Evolutionary conservation across 1,140 invertebrate species (phyloP).

Genomic region (Drosophila hydei): DNA sequence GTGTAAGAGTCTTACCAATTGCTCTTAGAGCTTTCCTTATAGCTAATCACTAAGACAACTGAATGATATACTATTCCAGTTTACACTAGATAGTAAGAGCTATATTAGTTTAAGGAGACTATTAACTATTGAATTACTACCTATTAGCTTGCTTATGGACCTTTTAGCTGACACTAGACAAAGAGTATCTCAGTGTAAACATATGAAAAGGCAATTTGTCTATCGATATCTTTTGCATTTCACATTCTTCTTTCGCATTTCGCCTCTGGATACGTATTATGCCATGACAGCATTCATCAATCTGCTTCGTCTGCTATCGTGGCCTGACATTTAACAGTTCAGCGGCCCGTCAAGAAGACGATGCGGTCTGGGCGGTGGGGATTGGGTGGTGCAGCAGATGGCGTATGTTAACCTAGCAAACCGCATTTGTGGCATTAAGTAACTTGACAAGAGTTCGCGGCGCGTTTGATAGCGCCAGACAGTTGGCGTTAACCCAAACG

Average conservation of each 20-base stretch:
- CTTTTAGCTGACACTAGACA: too few species aligned
- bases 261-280: conserved; percentile 36
- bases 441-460: conserved; percentile 61
- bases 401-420: conserved; percentile 37
- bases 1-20: too few species aligned
- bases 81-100: too few species aligned
- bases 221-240: conserved; percentile 10
- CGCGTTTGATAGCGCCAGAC: conserved; percentile 55
- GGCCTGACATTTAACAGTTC: conserved; percentile 60
- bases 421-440: conserved; percentile 62
- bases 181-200: conserved; percentile 21
- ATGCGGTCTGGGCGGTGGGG: background rate
- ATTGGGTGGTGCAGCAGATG: background rate
- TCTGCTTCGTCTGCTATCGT: conserved; percentile 44
- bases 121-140: too few species aligned
- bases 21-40: too few species aligned
- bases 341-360: conserved; percentile 46
- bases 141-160: too few species aligned
- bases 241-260: conserved; percentile 48
- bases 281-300: conserved; percentile 55
- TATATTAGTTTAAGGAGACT: too few species aligned
- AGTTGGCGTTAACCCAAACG: conserved; percentile 57
- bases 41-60: too few species aligned
- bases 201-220: background rate
- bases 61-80: too few species aligned